Evolutionary conservation across 2,888 invertebrate species (phyloP).

Genomic region (Steinernema carpocapsae): DNA sequence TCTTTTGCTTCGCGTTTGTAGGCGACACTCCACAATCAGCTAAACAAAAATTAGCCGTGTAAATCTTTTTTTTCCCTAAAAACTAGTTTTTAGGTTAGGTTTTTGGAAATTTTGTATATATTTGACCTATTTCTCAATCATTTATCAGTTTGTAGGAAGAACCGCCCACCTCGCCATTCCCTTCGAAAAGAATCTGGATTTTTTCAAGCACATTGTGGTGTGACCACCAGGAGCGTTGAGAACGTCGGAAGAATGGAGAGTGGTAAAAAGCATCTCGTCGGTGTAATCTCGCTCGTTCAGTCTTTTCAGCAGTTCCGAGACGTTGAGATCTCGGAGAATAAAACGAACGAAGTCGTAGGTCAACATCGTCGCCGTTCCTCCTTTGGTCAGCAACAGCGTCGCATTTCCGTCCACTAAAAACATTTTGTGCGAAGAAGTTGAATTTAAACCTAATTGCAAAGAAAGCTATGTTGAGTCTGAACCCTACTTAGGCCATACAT

Average conservation of each 20-base stretch:
- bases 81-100: too few relatives aligned
- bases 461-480: too few relatives aligned
- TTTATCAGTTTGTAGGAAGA: too few relatives aligned
- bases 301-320: slow-evolving; percentile 9
- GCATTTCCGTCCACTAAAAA: not conserved
- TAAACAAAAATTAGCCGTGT: too few relatives aligned
- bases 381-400: not conserved
- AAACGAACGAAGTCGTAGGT: not conserved
- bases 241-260: slow-evolving; percentile 6
- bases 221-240: slow-evolving; percentile 8
- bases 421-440: not conserved
- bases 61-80: too few relatives aligned
- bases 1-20: too few relatives aligned
- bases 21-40: too few relatives aligned
- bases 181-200: not conserved
- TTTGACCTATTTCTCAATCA: too few relatives aligned
- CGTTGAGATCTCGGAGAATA: not conserved
- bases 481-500: not conserved
- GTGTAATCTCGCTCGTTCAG: slow-evolving; percentile 17
- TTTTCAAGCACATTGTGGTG: not conserved
- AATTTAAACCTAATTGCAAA: too few relatives aligned
- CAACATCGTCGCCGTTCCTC: slow-evolving; percentile 14
- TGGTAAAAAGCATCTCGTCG: slow-evolving; percentile 30
- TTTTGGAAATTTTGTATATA: too few relatives aligned
- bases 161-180: not conserved